Percentiles rank a stretch among this genome's conserved stretches.
Conservation (phyloP, 2,888 invertebrate species). For the Synergus gifuensis region DNA sequence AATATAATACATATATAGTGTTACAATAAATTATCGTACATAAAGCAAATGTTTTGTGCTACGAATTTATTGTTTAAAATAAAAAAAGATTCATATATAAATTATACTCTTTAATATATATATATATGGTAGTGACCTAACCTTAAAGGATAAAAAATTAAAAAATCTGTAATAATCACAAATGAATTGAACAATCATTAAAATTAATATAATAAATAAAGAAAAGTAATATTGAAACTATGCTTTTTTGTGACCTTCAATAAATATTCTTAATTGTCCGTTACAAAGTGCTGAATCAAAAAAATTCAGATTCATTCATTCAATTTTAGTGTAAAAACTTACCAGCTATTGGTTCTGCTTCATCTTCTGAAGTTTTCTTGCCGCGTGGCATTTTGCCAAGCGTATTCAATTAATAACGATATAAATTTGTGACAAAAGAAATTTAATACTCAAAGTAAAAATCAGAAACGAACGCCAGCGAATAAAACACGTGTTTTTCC, state of each 20-base stretch:
- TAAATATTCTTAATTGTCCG: neutral
- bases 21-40: neutral
- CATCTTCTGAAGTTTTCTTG: conserved; percentile 5
- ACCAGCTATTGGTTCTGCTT: neutral
- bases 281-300: conserved; percentile 15
- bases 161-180: neutral
- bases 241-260: neutral
- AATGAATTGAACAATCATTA: neutral
- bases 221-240: neutral
- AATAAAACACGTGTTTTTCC: neutral
- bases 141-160: neutral
- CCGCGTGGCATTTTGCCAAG: conserved; percentile 4
- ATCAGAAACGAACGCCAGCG: neutral
- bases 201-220: neutral
- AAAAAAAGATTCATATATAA: neutral
- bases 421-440: neutral
- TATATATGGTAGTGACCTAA: neutral
- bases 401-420: neutral
- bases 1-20: neutral
- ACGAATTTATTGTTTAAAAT: too few species aligned
- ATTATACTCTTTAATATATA: neutral
- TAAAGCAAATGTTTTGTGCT: too few species aligned
- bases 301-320: neutral
- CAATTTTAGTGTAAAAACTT: neutral
- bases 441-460: neutral